Base-by-base conservation (phyloP, 2,888 invertebrate genomes). In the Orthonevra nobilis region DNA sequence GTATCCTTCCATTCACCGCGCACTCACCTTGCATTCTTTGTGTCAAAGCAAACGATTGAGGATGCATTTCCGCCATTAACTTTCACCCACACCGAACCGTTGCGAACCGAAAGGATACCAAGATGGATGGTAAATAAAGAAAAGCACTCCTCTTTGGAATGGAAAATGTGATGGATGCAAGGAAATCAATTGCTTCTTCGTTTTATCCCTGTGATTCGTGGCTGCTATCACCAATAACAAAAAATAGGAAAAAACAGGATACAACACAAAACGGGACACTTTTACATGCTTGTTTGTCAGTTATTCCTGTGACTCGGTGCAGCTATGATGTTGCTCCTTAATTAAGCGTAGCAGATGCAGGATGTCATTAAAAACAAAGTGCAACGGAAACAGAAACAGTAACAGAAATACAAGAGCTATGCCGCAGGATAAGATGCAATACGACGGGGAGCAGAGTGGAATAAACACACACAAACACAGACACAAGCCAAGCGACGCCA, bases 101-200 rank as follows among this genome's bases (percentile, higher is more conserved):
- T 23, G 5, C 23, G 23, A 23, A 4, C 3, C 23, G 23, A 23
- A 4, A 4, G 3, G 48, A 48, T 56, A 48, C 17, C 19, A 56
- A 42, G 75, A 77, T 63, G 69, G 56, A 69, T 69, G 63, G 63
- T 60, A 44, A 64, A 64, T 52, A 69, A 60, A 64, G 42, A 58
- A 58, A 58, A 58, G 64, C 44, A 64, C 70, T 58, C 20, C 28
- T 15, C 23, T 44, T 36, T 52, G 28, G n/a, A 38, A 19, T 52
- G 56, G 19, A 58, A 50, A 63, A 60, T n/a, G 20, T 40, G 58
- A 42, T 34, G 9, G 30, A 56, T 56, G n/a, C 23, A 54, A 44
- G 50, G 60, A 52, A 30, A 38, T 56, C 54, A 48, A 44, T 30
- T 50, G 40, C 23, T 56, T 26, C 30, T 32, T 50, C 9, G 12